Evolutionary conservation across 2,888 invertebrate genomes (phyloP).

Genomic region (Drosophila lutescens): DNA sequence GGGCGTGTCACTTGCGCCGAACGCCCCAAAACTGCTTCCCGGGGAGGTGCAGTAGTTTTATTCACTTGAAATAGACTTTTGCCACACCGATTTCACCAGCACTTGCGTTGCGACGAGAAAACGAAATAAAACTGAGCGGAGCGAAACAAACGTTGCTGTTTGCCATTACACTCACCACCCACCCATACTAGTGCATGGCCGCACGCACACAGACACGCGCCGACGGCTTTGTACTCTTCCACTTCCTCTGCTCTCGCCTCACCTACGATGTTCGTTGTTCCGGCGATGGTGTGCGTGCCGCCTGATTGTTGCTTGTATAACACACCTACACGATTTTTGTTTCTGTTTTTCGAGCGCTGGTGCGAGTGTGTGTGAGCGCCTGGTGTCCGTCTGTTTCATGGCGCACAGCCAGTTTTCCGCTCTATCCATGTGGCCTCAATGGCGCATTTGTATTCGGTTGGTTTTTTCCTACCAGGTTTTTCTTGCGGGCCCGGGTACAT

Average conservation of each 20-base stretch:
- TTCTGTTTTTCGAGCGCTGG: conserved; percentile 50
- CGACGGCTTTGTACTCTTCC: conserved; percentile 49
- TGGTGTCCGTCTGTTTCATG: conserved; percentile 68
- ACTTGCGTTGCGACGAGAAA: conserved; percentile 66
- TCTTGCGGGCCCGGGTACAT: conserved; percentile 6
- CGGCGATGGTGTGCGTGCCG: conserved; percentile 54
- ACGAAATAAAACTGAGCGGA: conserved; percentile 77
- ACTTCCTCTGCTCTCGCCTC: conserved; percentile 47
- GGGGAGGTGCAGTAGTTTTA: neutral
- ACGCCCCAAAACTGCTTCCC: neutral
- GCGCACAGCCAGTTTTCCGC: conserved; percentile 78
- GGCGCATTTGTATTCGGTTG: conserved; percentile 41
- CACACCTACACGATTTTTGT: conserved; percentile 44
- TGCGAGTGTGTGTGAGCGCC: conserved; percentile 49
- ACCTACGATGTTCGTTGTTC: conserved; percentile 59
- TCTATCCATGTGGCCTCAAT: conserved; percentile 50
- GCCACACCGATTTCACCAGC: conserved; percentile 53
- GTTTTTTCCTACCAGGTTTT: conserved; percentile 16
- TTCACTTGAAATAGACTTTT: conserved; percentile 18
- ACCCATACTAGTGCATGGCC: conserved; percentile 50
- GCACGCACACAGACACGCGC: conserved; percentile 57
- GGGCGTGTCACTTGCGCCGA: neutral
- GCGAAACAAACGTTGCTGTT: conserved; percentile 56
- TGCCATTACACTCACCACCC: conserved; percentile 43
- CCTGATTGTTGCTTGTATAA: conserved; percentile 64